phyloP scores from a whole-genome alignment of 2,113 vertebrate genomes.

The Scatophagus argus region DNA sequence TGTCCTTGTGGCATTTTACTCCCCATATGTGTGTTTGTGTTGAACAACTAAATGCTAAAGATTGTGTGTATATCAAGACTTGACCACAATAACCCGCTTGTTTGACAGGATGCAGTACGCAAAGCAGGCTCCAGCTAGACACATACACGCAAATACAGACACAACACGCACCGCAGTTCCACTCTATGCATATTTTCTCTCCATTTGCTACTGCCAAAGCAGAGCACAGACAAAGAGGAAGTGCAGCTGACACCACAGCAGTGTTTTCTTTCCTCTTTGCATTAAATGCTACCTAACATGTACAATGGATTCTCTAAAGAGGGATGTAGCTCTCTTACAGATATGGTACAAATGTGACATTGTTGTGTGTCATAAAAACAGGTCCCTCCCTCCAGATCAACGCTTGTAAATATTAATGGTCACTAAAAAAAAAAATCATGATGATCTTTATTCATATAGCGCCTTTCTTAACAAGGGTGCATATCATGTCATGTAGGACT shows the following conservation, averaged over 20 bases:
- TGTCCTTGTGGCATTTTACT: background rate
- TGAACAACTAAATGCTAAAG: constrained; percentile 27
- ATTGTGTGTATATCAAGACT: constrained; percentile 5
- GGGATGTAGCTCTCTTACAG: background rate
- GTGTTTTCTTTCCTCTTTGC: constrained; percentile 16
- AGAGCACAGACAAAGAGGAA: constrained; percentile 63
- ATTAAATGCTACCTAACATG: constrained; percentile 1
- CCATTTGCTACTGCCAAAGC: constrained; percentile 18
- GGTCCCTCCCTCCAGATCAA: background rate
- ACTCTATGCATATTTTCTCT: constrained; percentile 37
- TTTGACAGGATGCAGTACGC: constrained; percentile 28
- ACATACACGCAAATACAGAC: background rate
- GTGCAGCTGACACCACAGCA: constrained; percentile 39
- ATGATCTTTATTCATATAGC: background rate
- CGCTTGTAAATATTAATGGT: no score
- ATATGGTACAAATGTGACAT: background rate
- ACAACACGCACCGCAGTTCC: background rate
- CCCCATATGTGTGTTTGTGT: background rate
- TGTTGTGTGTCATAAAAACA: background rate
- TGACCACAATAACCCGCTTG: constrained; percentile 60
- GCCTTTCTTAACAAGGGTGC: background rate
- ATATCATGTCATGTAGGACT: no score
- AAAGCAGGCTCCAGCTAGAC: constrained; percentile 17
- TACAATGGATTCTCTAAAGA: background rate
- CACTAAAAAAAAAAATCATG: no score